Evolutionary conservation across 1,140 invertebrate genomes (phyloP).

Genomic region (Drosophila nebulosa): DNA sequence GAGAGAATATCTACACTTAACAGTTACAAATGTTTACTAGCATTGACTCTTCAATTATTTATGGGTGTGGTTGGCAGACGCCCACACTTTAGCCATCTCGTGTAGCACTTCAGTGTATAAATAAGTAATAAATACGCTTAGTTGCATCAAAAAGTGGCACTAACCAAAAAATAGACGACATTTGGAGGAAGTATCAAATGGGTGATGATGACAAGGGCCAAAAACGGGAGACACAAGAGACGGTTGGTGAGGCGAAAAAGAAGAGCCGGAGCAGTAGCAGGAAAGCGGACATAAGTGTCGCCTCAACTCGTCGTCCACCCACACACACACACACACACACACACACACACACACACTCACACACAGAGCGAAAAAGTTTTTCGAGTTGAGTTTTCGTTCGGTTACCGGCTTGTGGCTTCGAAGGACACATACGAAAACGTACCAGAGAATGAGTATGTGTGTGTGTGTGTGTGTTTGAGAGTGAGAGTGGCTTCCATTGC

Average conservation of each 20-base stretch:
- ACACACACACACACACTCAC: constrained; percentile 9
- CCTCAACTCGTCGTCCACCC: constrained; percentile 45
- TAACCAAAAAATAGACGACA: constrained; percentile 71
- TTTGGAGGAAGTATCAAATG: constrained; percentile 44
- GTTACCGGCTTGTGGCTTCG: constrained; percentile 73
- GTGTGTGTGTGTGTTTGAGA: neutral
- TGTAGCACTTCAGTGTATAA: constrained; percentile 65
- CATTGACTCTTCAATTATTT: constrained; percentile 62
- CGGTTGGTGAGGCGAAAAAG: neutral
- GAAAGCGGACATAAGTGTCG: constrained; percentile 47
- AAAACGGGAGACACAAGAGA: neutral
- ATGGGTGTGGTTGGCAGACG: constrained; percentile 30
- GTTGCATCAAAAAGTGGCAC: constrained; percentile 73
- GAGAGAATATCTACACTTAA: constrained; percentile 28
- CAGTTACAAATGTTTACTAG: constrained; percentile 47
- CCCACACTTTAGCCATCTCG: constrained; percentile 23
- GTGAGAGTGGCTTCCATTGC: neutral
- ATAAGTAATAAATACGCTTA: constrained; percentile 79
- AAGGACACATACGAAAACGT: constrained; percentile 52
- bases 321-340: constrained; percentile 34
- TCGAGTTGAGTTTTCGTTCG: constrained; percentile 74
- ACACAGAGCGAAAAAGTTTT: constrained; percentile 49
- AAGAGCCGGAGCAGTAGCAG: neutral
- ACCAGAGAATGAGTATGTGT: constrained; percentile 2
- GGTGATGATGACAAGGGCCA: constrained; percentile 24